phyloP scores from a whole-genome alignment of 2,888 invertebrate genomes.

The Oscheius onirici region DNA sequence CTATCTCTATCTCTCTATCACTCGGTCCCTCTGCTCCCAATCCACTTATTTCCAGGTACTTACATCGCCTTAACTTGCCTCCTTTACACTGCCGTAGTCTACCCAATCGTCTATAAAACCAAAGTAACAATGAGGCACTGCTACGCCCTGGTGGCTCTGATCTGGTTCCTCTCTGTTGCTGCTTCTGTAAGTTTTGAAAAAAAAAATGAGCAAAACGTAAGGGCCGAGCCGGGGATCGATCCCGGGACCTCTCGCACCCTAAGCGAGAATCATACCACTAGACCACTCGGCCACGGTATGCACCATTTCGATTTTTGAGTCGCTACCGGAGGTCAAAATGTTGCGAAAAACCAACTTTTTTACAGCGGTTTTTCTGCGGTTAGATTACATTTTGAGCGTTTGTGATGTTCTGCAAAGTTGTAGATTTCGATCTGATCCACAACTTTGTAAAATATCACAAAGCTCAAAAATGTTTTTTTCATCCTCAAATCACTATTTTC shows the following conservation, averaged over 20 bases:
- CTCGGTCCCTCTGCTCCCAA: neutral
- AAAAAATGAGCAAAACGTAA: conserved; percentile 36
- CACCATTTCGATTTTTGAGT: neutral
- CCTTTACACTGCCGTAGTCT: conserved; percentile 64
- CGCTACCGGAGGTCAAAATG: neutral
- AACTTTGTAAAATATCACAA: too few relatives aligned
- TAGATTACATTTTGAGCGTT: neutral
- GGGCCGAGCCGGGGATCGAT: conserved; percentile 23
- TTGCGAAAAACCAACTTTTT: neutral
- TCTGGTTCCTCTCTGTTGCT: conserved; percentile 58
- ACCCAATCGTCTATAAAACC: conserved; percentile 61
- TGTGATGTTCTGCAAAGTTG: too few relatives aligned
- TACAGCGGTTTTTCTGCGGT: neutral
- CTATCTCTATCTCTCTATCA: neutral
- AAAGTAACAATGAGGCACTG: conserved; percentile 55
- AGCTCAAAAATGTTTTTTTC: too few relatives aligned
- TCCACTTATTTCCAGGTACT: conserved; percentile 43
- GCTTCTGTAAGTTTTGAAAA: conserved; percentile 54
- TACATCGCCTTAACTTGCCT: conserved; percentile 62
- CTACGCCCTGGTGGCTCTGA: conserved; percentile 49
- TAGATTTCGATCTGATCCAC: too few relatives aligned
- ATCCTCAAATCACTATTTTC: conserved; percentile 6
- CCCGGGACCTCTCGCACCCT: conserved; percentile 25
- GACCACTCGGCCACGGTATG: conserved; percentile 5
- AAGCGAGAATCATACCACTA: conserved; percentile 25